These are phyloP conservation scores for Sebastes flavidus DNA, from an alignment of 2,797 vertebrate species.

Conservation along the genomic window DNA sequence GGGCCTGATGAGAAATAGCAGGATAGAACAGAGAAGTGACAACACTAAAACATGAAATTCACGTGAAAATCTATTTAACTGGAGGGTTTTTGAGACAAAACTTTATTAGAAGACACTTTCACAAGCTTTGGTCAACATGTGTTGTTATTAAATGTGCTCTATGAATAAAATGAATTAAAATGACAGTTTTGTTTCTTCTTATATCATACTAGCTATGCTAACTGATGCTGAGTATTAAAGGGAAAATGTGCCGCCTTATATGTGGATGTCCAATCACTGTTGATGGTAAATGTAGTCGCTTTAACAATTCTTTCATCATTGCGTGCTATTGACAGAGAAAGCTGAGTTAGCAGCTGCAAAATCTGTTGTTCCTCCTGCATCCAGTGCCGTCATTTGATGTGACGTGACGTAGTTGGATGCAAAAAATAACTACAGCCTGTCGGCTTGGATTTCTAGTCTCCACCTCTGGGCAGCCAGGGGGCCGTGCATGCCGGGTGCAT, in stretches of 20 bases:
- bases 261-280: neutral
- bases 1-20: conserved; percentile 51
- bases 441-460: neutral
- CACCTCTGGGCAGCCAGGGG: neutral
- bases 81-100: neutral
- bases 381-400: neutral
- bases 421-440: neutral
- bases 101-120: neutral
- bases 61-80: neutral
- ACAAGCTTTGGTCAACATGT: neutral
- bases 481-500: neutral
- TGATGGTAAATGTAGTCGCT: neutral
- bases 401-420: neutral
- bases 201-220: neutral
- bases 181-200: neutral
- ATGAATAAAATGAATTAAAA: neutral
- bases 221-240: neutral
- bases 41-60: neutral
- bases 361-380: neutral
- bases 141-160: neutral
- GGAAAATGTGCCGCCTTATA: neutral
- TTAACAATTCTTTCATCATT: neutral
- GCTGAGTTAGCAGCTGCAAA: neutral
- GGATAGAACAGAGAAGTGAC: neutral
- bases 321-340: neutral